phyloP scores from a whole-genome alignment of 2,113 vertebrate genomes.

The Nesogale talazaci region DNA sequence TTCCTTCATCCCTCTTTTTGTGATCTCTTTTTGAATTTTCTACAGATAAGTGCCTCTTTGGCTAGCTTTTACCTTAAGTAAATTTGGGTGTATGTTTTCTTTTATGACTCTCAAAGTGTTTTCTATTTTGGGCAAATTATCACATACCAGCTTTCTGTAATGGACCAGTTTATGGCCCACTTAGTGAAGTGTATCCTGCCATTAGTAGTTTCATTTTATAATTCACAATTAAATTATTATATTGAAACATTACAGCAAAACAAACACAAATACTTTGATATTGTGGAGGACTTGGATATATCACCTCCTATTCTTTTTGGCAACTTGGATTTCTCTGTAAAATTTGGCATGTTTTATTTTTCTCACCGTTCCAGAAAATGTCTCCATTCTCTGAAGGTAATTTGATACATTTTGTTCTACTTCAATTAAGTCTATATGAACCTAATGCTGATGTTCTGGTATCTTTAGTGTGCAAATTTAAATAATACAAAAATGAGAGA shows the following conservation, averaged over 20 bases:
- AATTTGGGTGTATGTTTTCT: not conserved
- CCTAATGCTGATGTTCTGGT: not conserved
- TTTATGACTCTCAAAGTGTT: not conserved
- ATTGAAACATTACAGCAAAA: conserved; percentile 68
- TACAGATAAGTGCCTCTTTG: not conserved
- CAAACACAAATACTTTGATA: conserved; percentile 48
- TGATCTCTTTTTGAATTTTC: conserved; percentile 32
- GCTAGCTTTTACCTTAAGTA: conserved; percentile 7
- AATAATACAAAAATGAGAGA: conserved; percentile 11
- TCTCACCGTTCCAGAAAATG: conserved; percentile 79
- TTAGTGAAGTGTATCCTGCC: conserved; percentile 82
- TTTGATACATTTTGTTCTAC: conserved; percentile 58
- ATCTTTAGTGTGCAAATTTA: conserved; percentile 24
- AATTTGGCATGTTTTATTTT: conserved; percentile 80
- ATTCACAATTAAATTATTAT: conserved; percentile 69
- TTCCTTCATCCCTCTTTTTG: not conserved
- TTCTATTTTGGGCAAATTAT: conserved; percentile 17
- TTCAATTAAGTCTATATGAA: conserved; percentile 27
- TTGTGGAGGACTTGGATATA: conserved; percentile 53
- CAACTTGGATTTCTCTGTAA: conserved; percentile 32
- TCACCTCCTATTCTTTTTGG: conserved; percentile 1
- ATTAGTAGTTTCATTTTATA: conserved; percentile 74
- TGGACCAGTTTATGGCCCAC: conserved; percentile 65
- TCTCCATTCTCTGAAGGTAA: conserved; percentile 84
- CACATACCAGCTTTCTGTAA: conserved; percentile 63